A percentile compares a stretch with the other conserved stretches of the same genome.
Evolutionary conservation across 2,113 vertebrate species (phyloP).

Genomic region (Xenopus tropicalis): DNA sequence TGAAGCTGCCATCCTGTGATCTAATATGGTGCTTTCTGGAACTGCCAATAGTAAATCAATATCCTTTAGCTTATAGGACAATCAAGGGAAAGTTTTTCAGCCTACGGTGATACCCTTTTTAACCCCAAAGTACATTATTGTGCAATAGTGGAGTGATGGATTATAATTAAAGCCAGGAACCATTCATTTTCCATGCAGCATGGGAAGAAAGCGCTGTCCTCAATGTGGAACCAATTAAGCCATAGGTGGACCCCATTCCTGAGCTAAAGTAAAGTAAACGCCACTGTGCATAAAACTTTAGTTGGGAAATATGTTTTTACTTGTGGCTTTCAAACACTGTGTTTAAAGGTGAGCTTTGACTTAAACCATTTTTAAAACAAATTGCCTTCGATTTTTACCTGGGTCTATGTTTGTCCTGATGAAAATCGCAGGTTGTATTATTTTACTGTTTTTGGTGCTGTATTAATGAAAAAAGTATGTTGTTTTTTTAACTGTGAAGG

Average conservation of each 20-base stretch:
- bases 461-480: too few relatives aligned
- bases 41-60: conserved; percentile 45
- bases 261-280: conserved; percentile 34
- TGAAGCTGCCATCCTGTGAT: conserved; percentile 25
- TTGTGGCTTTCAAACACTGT: conserved; percentile 35
- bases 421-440: neutral
- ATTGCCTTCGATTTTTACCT: conserved; percentile 33
- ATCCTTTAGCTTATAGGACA: conserved; percentile 31
- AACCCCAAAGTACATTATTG: conserved; percentile 39
- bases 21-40: conserved; percentile 35
- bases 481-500: too few relatives aligned
- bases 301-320: conserved; percentile 40
- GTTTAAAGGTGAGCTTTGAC: conserved; percentile 29
- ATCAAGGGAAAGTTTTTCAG: conserved; percentile 38
- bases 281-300: conserved; percentile 36
- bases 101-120: conserved; percentile 32
- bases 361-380: conserved; percentile 40
- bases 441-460: neutral
- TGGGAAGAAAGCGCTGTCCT: conserved; percentile 1
- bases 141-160: conserved; percentile 37
- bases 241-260: conserved; percentile 39
- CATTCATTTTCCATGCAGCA: conserved; percentile 35
- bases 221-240: conserved; percentile 43
- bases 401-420: neutral
- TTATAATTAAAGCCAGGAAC: conserved; percentile 39